Evolutionary conservation across 2,113 vertebrate species (phyloP).

Genomic region (Theristicus caerulescens): DNA sequence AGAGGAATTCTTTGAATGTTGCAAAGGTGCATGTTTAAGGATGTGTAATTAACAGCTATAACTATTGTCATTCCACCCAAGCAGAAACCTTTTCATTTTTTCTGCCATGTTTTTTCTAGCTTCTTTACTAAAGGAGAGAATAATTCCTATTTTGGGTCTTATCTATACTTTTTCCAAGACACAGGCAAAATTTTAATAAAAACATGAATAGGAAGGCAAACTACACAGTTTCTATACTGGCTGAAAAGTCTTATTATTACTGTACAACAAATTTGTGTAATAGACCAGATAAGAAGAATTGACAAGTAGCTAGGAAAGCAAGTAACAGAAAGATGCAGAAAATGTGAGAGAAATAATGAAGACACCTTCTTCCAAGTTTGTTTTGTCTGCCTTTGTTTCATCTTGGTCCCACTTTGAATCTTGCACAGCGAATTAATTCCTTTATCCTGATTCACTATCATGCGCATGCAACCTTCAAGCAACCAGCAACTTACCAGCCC

Average conservation of each 20-base stretch:
- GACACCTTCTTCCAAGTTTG: background rate
- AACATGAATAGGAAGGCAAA: background rate
- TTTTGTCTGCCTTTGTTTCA: background rate
- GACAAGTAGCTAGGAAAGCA: background rate
- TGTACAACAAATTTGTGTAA: background rate
- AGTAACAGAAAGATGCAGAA: background rate
- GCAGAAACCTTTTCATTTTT: background rate
- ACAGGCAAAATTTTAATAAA: background rate
- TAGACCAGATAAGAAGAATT: background rate
- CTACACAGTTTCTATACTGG: background rate
- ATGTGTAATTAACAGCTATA: background rate
- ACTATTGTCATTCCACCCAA: background rate
- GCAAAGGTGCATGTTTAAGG: background rate
- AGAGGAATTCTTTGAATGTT: background rate
- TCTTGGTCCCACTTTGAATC: background rate
- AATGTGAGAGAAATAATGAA: background rate
- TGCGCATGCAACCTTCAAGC: background rate
- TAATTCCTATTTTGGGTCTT: background rate
- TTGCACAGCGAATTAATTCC: background rate
- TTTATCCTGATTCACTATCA: background rate
- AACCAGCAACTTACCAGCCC: background rate
- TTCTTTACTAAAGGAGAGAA: background rate
- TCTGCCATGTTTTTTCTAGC: background rate
- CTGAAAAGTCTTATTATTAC: background rate
- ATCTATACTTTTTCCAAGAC: background rate